These are phyloP conservation scores for Leptopilina boulardi DNA, from an alignment of 1,140 invertebrate species.

Conservation along the genomic window DNA sequence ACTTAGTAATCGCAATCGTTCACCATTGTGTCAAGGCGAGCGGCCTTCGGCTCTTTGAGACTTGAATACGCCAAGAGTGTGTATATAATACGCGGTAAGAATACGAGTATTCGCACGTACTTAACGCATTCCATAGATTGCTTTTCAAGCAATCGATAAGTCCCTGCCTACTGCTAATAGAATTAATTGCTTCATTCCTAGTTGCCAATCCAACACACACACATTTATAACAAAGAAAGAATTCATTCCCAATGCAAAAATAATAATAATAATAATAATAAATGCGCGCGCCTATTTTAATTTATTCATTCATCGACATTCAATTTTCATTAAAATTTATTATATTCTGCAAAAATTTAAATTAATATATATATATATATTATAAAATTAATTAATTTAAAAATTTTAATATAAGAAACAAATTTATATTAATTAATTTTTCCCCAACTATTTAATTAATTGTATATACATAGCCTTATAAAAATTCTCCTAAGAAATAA, in stretches of 20 bases:
- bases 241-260: slow-evolving; percentile 15
- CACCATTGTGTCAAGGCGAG: slow-evolving; percentile 29
- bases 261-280: too few relatives aligned
- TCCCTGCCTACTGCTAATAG: slow-evolving; percentile 29
- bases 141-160: slow-evolving; percentile 20
- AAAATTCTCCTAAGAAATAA: too few relatives aligned
- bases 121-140: slow-evolving; percentile 29
- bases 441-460: too few relatives aligned
- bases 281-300: not conserved
- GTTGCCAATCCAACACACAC: slow-evolving; percentile 14
- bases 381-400: too few relatives aligned
- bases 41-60: slow-evolving; percentile 29
- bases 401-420: too few relatives aligned
- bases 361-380: too few relatives aligned
- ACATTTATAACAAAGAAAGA: slow-evolving; percentile 14
- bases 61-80: not conserved
- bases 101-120: slow-evolving; percentile 33
- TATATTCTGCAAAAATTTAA: not conserved
- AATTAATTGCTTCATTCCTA: slow-evolving; percentile 31
- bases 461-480: too few relatives aligned
- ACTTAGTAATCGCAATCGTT: slow-evolving; percentile 28
- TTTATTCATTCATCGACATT: not conserved
- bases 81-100: slow-evolving; percentile 30
- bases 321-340: not conserved
- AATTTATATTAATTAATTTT: too few relatives aligned